Base-by-base conservation (phyloP, 2,113 vertebrate species). In the human (Homo sapiens) region DNA sequence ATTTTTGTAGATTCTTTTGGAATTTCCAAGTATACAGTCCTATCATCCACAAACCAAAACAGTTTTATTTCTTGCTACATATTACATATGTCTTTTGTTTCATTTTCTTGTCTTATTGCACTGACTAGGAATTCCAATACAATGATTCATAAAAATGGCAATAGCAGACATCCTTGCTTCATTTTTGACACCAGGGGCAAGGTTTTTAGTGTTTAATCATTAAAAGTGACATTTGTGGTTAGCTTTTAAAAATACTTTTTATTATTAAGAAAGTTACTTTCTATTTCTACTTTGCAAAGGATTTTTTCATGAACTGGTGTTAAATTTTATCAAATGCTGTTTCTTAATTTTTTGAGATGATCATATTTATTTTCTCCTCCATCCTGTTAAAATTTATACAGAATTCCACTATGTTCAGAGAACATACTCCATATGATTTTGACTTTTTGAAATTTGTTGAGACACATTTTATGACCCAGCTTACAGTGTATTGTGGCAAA, bases 1-100 rank as follows among this genome's bases (percentile, higher is more conserved):
- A 70, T 81, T 93, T 76, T 93, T 89, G 9, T 81, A 86, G 45
- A 90, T 83, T 91, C 12, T 75, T 97, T 85, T 89, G 52, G 22
- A 55, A 85, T 16, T 45, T 94, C 30, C 90, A 59, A 43, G 23
- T 86, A 9, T 11, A 40, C 50, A 82, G 66, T 68, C 22, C 30
- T 94, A 3, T 78, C 23, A 83, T 45, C 12, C 43, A 3, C 23
- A 64, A 86, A 43, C 13, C 73, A 95, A 92, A 79, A 59, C 2
- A 4, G 6, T 72, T 95, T 75, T 81, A 75, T 92, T 85, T 96
- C 35, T 94, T 84, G 48, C 32, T 91, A 30, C 9, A 59, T 40
- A 88, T 52, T 45, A 38, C 30, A 79, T 59, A 20, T 35, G 3
- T 59, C 35, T 96, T 92, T 52, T 78, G 23, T 78, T 93, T 89